A percentile compares a stretch with the other conserved stretches of the same genome.
Conservation (phyloP, 2,113 vertebrate species). For the Ondatra zibethicus region DNA sequence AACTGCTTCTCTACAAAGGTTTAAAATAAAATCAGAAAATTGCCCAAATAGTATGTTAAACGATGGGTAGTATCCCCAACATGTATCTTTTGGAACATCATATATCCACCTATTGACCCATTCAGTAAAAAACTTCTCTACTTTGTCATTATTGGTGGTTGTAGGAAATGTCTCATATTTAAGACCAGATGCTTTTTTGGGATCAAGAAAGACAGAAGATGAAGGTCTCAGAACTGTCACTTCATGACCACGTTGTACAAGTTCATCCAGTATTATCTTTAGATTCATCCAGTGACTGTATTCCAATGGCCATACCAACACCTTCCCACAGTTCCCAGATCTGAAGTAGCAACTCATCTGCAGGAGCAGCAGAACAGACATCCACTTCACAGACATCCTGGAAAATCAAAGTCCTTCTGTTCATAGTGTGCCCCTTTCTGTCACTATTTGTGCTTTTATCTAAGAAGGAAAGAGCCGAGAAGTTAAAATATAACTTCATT, state of each 20-base stretch:
- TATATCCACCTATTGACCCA: constrained; percentile 50
- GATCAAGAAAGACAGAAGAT: constrained; percentile 81
- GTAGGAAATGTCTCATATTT: constrained; percentile 77
- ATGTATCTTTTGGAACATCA: neutral
- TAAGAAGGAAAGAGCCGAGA: neutral
- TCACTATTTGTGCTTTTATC: too few relatives aligned
- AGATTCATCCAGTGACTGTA: neutral
- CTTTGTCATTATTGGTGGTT: constrained; percentile 75
- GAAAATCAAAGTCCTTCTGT: neutral
- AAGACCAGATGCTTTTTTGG: constrained; percentile 61
- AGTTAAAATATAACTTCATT: neutral
- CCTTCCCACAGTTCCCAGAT: neutral
- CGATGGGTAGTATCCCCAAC: constrained; percentile 50
- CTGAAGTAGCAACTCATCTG: neutral
- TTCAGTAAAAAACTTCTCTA: neutral
- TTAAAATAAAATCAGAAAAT: neutral
- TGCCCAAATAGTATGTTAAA: accelerated
- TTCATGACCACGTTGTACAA: neutral
- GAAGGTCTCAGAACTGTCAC: constrained; percentile 79
- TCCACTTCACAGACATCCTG: neutral
- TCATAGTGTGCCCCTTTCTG: accelerated
- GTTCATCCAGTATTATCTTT: neutral
- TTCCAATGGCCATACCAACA: neutral
- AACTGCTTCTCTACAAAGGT: neutral
- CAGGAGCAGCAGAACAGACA: neutral